Evolutionary conservation across 2,113 vertebrate species (phyloP), one percentile per base, ranked within the genome.

Genomic region (Meleagris gallopavo): DNA sequence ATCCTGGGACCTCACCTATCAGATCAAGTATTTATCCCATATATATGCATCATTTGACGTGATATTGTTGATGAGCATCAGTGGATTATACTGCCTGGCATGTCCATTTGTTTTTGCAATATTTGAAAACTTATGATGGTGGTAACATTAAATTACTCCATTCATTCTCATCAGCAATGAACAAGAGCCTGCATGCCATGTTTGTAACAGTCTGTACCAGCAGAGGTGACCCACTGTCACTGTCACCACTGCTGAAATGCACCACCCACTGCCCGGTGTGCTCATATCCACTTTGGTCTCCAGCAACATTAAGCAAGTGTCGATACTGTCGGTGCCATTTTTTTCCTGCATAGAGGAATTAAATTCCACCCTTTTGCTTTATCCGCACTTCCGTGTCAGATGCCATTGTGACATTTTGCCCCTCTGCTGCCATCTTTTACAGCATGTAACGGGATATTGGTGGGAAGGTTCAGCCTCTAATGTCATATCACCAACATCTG

Each of bases 21-120:
- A 57, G 5, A 82, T 12, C 16, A 65, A 65, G 43, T 62, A 65
- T 78, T 88, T 77, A 48, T 55, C 29, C 32, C 5, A 7, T 11
- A 65, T n/a, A 78, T 46, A 40, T 30, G 61, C 15, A 65, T 24
- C 2, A 80, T 73, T 41, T 81, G 11, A 32, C 0, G 0, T 46
- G 64, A 78, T 15, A 12, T 77, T 30, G 45, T 78, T 46, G 48
- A 43, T 52, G 65, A 78, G 30, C 69, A 86, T 30, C 81, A 86
- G 14, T 65, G 11, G 22, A 48, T 81, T 81, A 50, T 65, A n/a
- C 6, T 30, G 7, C 43, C 83, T 76, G 58, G 34, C 4, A 82
- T 61, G 74, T 79, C 24, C 7, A 21, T 48, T 70, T 77, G 18
- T 3, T 90, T 79, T 58, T 50, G 10, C 29, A 40, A 50, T 95